Evolutionary conservation across 2,888 invertebrate genomes (phyloP).

Genomic region (Tridacna gigas): DNA sequence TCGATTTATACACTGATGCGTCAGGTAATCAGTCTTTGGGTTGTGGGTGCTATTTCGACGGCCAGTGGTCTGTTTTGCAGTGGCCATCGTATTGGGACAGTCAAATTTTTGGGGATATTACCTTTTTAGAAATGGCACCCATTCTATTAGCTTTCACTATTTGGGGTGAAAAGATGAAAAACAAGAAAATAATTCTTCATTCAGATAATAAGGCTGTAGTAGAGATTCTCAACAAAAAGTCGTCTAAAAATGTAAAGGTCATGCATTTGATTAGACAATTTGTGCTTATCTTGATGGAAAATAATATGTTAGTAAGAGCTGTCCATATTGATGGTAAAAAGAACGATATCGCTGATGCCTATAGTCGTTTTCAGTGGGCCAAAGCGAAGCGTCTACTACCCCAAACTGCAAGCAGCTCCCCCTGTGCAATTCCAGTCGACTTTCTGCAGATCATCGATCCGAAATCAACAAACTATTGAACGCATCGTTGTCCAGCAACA

Average conservation of each 20-base stretch:
- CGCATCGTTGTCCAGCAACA: background rate
- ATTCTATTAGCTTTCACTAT: background rate
- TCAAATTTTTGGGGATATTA: background rate
- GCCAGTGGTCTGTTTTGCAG: background rate
- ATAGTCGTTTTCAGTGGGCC: conserved; percentile 10
- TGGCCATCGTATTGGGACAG: conserved; percentile 3
- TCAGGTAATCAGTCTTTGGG: background rate
- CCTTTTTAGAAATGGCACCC: conserved; percentile 4
- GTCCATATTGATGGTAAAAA: background rate
- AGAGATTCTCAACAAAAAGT: background rate
- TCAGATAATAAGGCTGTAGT: conserved; percentile 9
- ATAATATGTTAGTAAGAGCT: background rate
- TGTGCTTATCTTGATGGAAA: background rate
- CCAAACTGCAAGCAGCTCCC: background rate
- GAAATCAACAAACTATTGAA: background rate
- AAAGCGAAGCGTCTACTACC: background rate
- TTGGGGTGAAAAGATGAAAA: background rate
- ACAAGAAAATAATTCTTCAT: background rate
- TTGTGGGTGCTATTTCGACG: background rate
- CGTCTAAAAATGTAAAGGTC: background rate
- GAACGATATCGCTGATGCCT: background rate
- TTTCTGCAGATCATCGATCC: background rate
- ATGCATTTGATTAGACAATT: conserved; percentile 9
- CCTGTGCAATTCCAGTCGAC: background rate
- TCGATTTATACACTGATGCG: background rate